Percentiles rank a stretch among this genome's conserved stretches.
These are phyloP conservation scores for Orius laevigatus DNA, from an alignment of 1,140 invertebrate genomes.

Conservation along the genomic window DNA sequence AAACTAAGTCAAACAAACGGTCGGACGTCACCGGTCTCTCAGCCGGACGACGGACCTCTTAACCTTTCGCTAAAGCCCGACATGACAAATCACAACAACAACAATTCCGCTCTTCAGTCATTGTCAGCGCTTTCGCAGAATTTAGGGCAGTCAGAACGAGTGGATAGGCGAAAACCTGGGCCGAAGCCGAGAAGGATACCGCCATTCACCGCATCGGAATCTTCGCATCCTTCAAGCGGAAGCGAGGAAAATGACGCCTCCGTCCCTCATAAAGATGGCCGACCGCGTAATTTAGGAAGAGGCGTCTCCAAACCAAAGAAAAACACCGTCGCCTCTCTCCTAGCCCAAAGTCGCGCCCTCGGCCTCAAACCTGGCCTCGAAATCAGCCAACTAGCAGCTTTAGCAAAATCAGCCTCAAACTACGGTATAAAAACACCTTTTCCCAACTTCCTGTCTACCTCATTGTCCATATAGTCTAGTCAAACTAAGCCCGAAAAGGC, in stretches of 20 bases:
- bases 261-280: constrained; percentile 35
- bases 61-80: constrained; percentile 64
- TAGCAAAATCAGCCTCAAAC: constrained; percentile 9
- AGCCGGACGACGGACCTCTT: constrained; percentile 52
- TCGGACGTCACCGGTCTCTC: constrained; percentile 25
- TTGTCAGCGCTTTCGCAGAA: constrained; percentile 19
- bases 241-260: constrained; percentile 45
- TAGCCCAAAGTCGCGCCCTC: constrained; percentile 65
- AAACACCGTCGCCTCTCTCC: constrained; percentile 71
- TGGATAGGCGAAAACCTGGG: constrained; percentile 52
- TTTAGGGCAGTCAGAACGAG: constrained; percentile 20
- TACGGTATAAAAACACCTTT: constrained; percentile 7
- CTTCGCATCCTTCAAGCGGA: constrained; percentile 40
- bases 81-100: constrained; percentile 25
- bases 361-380: constrained; percentile 38
- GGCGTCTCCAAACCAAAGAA: constrained; percentile 79
- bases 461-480: no score
- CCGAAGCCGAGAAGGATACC: constrained; percentile 50
- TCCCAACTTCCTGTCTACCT: no score
- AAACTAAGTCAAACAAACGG: constrained; percentile 30
- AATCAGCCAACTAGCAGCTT: constrained; percentile 12
- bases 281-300: constrained; percentile 62
- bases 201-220: constrained; percentile 33
- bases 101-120: constrained; percentile 16
- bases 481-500: no score